These are phyloP conservation scores for Troides aeacus DNA, from an alignment of 2,888 invertebrate genomes.

Conservation along the genomic window DNA sequence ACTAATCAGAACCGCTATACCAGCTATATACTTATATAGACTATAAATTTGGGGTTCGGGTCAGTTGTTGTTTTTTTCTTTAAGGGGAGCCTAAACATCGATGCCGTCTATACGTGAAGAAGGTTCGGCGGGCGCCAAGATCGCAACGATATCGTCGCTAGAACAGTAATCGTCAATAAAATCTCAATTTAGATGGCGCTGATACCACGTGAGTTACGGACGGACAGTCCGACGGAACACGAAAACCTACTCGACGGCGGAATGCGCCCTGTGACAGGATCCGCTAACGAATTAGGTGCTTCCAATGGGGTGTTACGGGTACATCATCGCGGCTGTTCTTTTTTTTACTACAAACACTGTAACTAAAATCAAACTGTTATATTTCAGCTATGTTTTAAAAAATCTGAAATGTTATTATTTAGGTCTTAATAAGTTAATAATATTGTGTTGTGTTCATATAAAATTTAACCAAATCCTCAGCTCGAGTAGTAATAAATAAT, in stretches of 20 bases:
- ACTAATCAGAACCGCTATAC: neutral
- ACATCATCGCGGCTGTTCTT: slow-evolving; percentile 47
- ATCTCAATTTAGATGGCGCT: slow-evolving; percentile 80
- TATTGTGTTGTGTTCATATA: no score
- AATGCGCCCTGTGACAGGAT: slow-evolving; percentile 74
- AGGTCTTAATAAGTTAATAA: neutral
- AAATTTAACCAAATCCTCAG: no score
- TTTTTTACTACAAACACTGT: slow-evolving; percentile 9
- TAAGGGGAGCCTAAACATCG: slow-evolving; percentile 30
- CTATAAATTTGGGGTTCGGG: slow-evolving; percentile 15
- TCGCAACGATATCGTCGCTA: slow-evolving; percentile 77
- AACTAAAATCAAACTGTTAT: neutral
- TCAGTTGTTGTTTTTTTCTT: slow-evolving; percentile 29
- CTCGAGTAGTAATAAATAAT: no score
- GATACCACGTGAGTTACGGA: slow-evolving; percentile 78
- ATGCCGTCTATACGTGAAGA: slow-evolving; percentile 39
- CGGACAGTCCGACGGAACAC: slow-evolving; percentile 70
- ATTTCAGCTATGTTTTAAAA: neutral
- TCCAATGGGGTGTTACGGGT: slow-evolving; percentile 46
- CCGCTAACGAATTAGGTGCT: slow-evolving; percentile 75
- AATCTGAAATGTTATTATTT: neutral
- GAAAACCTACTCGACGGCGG: slow-evolving; percentile 78
- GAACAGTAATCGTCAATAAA: slow-evolving; percentile 80
- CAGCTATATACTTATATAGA: neutral
- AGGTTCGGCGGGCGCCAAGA: slow-evolving; percentile 72